Base-by-base conservation (phyloP, 1,140 invertebrate genomes). In the Panulirus ornatus region DNA sequence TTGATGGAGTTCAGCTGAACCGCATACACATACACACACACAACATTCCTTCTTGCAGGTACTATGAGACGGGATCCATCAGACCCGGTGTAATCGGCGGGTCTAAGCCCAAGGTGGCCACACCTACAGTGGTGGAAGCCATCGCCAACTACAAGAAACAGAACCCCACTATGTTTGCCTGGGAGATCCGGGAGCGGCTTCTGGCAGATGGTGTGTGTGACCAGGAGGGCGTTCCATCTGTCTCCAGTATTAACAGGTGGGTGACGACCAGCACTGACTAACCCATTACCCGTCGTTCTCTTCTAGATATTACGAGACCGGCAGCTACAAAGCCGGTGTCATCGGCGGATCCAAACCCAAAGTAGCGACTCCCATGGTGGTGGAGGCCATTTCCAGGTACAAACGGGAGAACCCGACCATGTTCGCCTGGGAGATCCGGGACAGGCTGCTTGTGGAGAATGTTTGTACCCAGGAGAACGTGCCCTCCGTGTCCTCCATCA, bases 301-400 rank as follows among this genome's bases (percentile, higher is more conserved):
- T 92, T 93, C 38, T 95, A 99, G 98, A 95, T 99, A 99, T 95
- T 99, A 99, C 94, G 98, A 99, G 94, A 99, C 98, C 93, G 99
- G 99, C 75, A 99, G 98, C 93, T 99, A 99, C 95, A 99, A 99
- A 94, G 99, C 99, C 9, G 99, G 99, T 8, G 98, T 99, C 51
- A 99, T 99, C 93, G 99, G 99, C 2, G 99, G 99, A n/a, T 99
- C 98, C 40, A 99, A 99, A 94, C 99, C 99, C 11, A 99, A 99
- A 95, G 99, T 99, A 42, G 99, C 99, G 2, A 99, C 99, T 0
- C 98, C 98, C 0, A 97, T 98, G 73, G 99, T 99, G 16, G 99
- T 99, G 40, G 98, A 99, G 93, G 98, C 98, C 66, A 99, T 99
- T 92, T 97, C 98, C 1, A 97, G 98, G 92, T 99, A 99, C 95